phyloP scores from a whole-genome alignment of 2,113 vertebrate species.

The Ictalurus furcatus region DNA sequence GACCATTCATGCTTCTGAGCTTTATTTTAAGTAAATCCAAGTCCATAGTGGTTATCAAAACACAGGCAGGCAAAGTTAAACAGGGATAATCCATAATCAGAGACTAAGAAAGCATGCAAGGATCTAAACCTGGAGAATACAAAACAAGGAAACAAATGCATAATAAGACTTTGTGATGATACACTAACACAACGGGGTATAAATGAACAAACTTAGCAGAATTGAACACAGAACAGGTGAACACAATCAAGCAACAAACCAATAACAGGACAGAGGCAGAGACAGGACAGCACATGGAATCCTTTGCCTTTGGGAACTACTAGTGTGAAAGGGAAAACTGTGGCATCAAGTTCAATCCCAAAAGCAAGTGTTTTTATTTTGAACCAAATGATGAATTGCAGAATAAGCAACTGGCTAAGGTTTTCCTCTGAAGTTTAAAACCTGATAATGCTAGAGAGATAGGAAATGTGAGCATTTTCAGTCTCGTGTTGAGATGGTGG shows the following conservation, averaged over 20 bases:
- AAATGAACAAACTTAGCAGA: not conserved
- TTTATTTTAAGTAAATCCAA: not conserved
- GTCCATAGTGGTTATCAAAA: not conserved
- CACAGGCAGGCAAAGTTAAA: not conserved
- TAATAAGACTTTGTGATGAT: not conserved
- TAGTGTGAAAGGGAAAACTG: not conserved
- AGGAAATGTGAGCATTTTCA: not conserved
- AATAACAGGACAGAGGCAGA: not conserved
- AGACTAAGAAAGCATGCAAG: not conserved
- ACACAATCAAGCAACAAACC: not conserved
- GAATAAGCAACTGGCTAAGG: not conserved
- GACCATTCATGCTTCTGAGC: not conserved
- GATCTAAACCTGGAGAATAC: not conserved
- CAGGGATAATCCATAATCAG: not conserved
- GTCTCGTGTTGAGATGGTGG: not conserved
- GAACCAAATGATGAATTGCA: not conserved
- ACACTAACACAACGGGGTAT: not conserved
- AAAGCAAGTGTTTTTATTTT: not conserved
- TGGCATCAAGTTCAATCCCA: not conserved
- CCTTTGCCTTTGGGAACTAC: not conserved
- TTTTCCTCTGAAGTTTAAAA: no score
- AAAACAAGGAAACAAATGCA: not conserved
- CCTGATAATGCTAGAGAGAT: not conserved
- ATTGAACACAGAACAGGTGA: not conserved
- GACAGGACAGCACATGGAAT: not conserved